Evolutionary conservation across 2,888 invertebrate species (phyloP).

Genomic region (Eilema caniola): DNA sequence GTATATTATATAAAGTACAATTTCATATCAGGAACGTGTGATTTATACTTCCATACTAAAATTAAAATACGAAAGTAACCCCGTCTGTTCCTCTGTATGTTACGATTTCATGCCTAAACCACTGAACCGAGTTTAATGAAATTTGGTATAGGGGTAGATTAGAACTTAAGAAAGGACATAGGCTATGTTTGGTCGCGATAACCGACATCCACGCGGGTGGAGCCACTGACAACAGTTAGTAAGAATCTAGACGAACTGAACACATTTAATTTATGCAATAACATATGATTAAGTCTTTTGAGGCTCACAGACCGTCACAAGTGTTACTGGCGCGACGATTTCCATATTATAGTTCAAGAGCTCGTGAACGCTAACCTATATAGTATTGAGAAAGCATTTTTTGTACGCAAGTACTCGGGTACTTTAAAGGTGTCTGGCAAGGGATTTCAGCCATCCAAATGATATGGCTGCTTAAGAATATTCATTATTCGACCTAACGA

Average conservation of each 20-base stretch:
- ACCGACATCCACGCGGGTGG: too few relatives aligned
- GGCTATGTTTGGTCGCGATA: too few relatives aligned
- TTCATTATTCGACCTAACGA: too few relatives aligned
- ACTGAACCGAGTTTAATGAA: too few relatives aligned
- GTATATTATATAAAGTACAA: not conserved
- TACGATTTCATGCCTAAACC: too few relatives aligned
- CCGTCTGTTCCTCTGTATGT: too few relatives aligned
- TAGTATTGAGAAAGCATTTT: not conserved
- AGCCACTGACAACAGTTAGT: too few relatives aligned
- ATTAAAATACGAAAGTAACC: too few relatives aligned
- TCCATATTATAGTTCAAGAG: constrained; percentile 23
- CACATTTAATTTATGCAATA: constrained; percentile 28
- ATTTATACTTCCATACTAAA: too few relatives aligned
- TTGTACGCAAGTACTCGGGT: not conserved
- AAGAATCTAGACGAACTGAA: constrained; percentile 11
- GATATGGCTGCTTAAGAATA: not conserved
- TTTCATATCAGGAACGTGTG: not conserved
- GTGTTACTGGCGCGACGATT: constrained; percentile 34
- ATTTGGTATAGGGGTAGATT: too few relatives aligned
- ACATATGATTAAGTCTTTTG: constrained; percentile 42
- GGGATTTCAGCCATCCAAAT: not conserved
- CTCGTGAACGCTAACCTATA: not conserved
- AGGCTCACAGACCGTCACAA: constrained; percentile 16
- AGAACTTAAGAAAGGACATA: too few relatives aligned
- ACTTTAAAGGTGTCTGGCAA: not conserved